These are phyloP conservation scores for Narcine bancroftii DNA, from an alignment of 2,113 vertebrate species.

Conservation along the genomic window DNA sequence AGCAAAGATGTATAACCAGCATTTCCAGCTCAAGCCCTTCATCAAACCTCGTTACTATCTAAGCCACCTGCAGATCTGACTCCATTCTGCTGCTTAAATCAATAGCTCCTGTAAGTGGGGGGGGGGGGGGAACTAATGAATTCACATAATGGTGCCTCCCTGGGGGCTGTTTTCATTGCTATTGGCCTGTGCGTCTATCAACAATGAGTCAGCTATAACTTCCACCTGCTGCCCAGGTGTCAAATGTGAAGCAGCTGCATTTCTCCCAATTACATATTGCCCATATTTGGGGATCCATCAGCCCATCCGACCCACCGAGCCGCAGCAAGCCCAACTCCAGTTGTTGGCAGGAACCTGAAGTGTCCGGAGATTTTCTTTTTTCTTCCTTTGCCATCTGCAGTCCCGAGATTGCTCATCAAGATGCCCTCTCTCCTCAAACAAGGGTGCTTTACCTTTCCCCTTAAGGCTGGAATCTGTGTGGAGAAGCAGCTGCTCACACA, in stretches of 20 bases:
- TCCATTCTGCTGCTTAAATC: conserved; percentile 15
- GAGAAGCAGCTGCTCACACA: no score
- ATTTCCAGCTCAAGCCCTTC: no score
- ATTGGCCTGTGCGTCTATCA: neutral
- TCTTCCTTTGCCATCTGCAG: neutral
- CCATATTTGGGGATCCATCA: neutral
- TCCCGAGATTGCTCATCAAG: neutral
- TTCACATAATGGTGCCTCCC: neutral
- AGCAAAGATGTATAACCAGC: no score
- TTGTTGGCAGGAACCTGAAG: neutral
- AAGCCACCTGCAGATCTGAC: neutral
- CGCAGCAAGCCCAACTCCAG: neutral
- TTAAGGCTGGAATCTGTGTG: no score
- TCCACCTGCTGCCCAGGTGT: neutral
- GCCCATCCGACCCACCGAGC: neutral
- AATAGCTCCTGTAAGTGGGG: neutral
- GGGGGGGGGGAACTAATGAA: no score
- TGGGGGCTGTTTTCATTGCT: neutral
- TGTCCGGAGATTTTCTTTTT: neutral
- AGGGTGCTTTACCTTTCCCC: no score
- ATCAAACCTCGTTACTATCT: neutral
- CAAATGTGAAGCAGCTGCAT: neutral
- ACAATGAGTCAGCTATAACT: neutral
- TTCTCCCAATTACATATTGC: neutral
- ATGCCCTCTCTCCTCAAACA: neutral